Base-by-base conservation (phyloP, 2,888 invertebrate genomes). In the Archaeoteleia sp. region DNA sequence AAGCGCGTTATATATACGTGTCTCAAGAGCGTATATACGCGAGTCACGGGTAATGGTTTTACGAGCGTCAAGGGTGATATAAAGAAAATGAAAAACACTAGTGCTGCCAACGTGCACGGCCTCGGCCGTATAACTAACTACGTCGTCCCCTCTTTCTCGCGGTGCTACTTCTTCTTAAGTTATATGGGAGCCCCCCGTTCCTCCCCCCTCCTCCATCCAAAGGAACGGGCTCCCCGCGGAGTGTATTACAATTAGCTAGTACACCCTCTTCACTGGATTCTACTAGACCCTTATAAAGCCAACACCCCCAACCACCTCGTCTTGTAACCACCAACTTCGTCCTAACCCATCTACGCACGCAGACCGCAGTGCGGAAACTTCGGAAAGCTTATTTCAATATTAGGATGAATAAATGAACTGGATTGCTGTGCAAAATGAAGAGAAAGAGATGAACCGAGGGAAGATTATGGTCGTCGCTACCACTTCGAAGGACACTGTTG, bases 51-150 rank as follows among this genome's bases (percentile, higher is more conserved):
- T 92, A 93, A 93, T 92, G 92, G 91, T 89, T 92, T 92, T 92
- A 93, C 91, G 92, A 91, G 90, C 90, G 89, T 89, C 92, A 88
- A 87, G 92, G 92, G 92, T 91, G 90, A 91, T 91, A 92, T 92
- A 92, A 92, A 92, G 92, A 92, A 92, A 93, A 93, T 93, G 92
- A 92, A 93, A 92, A 92, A 92, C 91, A 92, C 91, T 90, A 72
- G 77, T 76, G 74, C 79, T 82, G 80, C 78, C 83, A 80, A 80
- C 82, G 78, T 79, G 81, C 80, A 73, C 82, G 74, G 79, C 76
- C 76, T 70, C 71, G 66, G 62, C 74, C 70, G 74, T 82, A 82
- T 84, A 84, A 83, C 82, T 83, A 84, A 82, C 81, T 79, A 75
- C 78, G 67, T 67, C 75, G 76, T 75, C 70, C 77, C 76, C 75